Conservation (phyloP, 1,140 invertebrate genomes). For the Ephestia elutella region DNA sequence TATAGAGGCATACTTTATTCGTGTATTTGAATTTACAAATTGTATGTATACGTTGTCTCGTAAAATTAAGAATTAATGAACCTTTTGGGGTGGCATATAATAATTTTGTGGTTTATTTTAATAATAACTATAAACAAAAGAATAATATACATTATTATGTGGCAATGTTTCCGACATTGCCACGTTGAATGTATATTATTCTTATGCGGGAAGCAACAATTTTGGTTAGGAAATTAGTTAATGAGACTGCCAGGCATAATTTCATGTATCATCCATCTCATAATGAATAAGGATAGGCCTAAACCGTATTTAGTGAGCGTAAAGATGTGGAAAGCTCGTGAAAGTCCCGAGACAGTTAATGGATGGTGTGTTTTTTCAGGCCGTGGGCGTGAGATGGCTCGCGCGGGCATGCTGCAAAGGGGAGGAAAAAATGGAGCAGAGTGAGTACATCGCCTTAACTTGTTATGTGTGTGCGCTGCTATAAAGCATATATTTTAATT, state of each 20-base stretch:
- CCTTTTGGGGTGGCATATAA: too few species aligned
- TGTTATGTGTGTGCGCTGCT: background rate
- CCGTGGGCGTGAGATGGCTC: conserved; percentile 71
- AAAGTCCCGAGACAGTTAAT: conserved; percentile 53
- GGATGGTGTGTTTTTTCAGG: conserved; percentile 67
- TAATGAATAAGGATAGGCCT: conserved; percentile 32
- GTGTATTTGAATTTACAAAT: too few species aligned
- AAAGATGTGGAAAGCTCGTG: conserved; percentile 51
- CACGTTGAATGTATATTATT: too few species aligned
- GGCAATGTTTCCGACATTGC: too few species aligned
- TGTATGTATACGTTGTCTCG: too few species aligned
- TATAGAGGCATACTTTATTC: too few species aligned
- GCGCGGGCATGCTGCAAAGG: conserved; percentile 74
- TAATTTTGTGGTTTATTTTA: too few species aligned
- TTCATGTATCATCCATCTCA: conserved; percentile 31
- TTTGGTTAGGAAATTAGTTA: background rate
- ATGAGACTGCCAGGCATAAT: conserved; percentile 20
- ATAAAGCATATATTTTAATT: background rate
- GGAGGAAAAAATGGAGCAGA: conserved; percentile 74
- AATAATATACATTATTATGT: too few species aligned
- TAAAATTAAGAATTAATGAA: too few species aligned
- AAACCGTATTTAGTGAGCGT: conserved; percentile 47
- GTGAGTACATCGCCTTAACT: conserved; percentile 46
- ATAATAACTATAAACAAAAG: too few species aligned
- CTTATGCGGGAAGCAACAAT: background rate